A percentile compares a stretch with the other conserved stretches of the same genome.
Evolutionary conservation across 2,888 invertebrate species (phyloP).

Genomic region (Pinctada fucata): DNA sequence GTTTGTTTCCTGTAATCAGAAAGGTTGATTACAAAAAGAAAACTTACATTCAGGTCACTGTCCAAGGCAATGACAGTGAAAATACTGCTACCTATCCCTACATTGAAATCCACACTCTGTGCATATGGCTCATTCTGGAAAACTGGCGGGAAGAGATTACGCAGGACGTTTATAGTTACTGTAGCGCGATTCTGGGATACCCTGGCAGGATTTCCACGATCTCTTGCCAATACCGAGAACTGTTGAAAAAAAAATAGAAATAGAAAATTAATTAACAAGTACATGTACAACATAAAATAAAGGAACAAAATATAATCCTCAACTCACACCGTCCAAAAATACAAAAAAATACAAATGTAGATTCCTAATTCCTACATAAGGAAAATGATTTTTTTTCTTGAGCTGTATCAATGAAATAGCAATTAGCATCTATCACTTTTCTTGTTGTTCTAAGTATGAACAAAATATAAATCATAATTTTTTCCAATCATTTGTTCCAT

Average conservation of each 20-base stretch:
- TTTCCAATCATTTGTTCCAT: too few species aligned
- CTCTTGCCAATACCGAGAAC: conserved; percentile 36
- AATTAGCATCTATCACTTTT: too few species aligned
- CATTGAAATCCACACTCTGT: conserved; percentile 52
- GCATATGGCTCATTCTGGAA: conserved; percentile 47
- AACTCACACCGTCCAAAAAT: background rate
- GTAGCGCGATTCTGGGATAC: conserved; percentile 13
- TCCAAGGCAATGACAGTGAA: conserved; percentile 55
- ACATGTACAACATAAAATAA: too few species aligned
- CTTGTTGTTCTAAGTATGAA: too few species aligned
- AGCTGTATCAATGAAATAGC: too few species aligned
- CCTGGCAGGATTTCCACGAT: conserved; percentile 28
- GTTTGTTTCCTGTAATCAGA: too few species aligned
- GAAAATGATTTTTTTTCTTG: too few species aligned
- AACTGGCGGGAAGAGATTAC: conserved; percentile 37
- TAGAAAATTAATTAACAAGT: background rate
- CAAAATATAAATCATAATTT: too few species aligned
- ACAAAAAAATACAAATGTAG: background rate
- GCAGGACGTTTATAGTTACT: conserved; percentile 28
- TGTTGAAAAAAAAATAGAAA: conserved; percentile 21
- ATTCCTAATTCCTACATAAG: background rate
- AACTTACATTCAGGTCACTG: conserved; percentile 51
- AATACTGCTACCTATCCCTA: conserved; percentile 40
- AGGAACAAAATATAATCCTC: too few species aligned
- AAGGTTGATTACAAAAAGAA: background rate